phyloP scores from a whole-genome alignment of 2,113 vertebrate species.

The Toxotes jaculatrix region DNA sequence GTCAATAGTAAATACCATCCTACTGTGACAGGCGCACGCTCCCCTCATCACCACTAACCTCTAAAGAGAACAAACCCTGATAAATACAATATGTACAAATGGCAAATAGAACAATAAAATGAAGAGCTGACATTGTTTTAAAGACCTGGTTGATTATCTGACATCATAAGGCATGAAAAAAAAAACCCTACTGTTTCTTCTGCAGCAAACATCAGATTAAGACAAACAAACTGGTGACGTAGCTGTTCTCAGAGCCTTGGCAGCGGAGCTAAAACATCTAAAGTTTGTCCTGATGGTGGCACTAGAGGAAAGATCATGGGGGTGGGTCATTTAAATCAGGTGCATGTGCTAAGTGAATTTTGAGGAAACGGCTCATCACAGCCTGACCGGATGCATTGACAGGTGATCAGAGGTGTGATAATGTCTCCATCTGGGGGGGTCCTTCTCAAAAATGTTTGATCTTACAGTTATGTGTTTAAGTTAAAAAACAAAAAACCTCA shows the following conservation, averaged over 20 bases:
- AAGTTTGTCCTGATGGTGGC: background rate
- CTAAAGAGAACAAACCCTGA: background rate
- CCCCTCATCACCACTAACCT: background rate
- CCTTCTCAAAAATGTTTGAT: no score
- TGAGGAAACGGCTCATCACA: no score
- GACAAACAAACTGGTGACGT: background rate
- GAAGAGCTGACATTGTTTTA: background rate
- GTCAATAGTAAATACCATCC: background rate
- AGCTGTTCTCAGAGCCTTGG: background rate
- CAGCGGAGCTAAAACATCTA: background rate
- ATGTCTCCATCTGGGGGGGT: no score
- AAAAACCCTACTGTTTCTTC: background rate
- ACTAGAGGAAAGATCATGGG: background rate
- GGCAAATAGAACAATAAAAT: slow-evolving; percentile 21
- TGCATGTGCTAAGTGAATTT: no score
- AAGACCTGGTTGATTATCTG: background rate
- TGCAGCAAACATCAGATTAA: background rate
- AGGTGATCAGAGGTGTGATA: no score
- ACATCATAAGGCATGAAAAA: slow-evolving; percentile 10
- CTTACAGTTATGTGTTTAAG: no score
- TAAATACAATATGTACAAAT: slow-evolving; percentile 48
- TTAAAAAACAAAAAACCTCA: no score
- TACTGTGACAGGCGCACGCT: background rate
- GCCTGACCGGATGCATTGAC: no score
- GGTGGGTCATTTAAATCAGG: background rate